Base-by-base conservation (phyloP, 1,140 invertebrate genomes). In the Bombus fervidus region DNA sequence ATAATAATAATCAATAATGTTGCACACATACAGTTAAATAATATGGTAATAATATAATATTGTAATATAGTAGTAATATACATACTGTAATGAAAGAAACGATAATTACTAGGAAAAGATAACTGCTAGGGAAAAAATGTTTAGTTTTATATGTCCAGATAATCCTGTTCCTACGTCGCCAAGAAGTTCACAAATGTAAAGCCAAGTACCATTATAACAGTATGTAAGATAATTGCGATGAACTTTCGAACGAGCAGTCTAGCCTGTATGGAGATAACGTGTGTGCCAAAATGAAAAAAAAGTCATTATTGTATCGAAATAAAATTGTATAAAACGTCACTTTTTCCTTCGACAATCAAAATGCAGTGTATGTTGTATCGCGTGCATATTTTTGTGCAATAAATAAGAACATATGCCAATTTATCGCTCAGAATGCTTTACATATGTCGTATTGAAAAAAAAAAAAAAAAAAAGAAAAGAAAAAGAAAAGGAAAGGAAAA, bases 271-370 rank as follows among this genome's bases (percentile, higher is more conserved):
- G 47, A 74, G 71, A 69, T 18, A 71, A 84, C 39, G 77, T 31
- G 80, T 76, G 85, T 87, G 88, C 86, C 82, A 89, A 89, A 85
- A 18, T n/a, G 53, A 57, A 15, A 39, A 31, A 53, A 53, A 53
- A n/a, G 71, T 37, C 34, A 1, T 41, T 41, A 31, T 57, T 62
- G n/a, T 79, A 47, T 64, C 15, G n/a, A 69, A 53, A 59, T 77
- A 41, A 53, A 77, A n/a, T 68, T 53, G 53, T 15, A 22, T 41
- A 39, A 25, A 41, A 34, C 34, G 34, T 87, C n/a, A 72, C 1
- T 68, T 73, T 77, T 76, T 64, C 34, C 68, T 83, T 90, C 53
- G 86, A 90, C 86, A 88, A 90, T 90, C 86, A 86, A 82, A 86
- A 59, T 78, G 53, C 68, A 37, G 28, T 69, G 88, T 83, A 68